A percentile compares a stretch with the other conserved stretches of the same genome.
Conservation (phyloP, 1,140 invertebrate genomes). For the Polypedilum vanderplanki region DNA sequence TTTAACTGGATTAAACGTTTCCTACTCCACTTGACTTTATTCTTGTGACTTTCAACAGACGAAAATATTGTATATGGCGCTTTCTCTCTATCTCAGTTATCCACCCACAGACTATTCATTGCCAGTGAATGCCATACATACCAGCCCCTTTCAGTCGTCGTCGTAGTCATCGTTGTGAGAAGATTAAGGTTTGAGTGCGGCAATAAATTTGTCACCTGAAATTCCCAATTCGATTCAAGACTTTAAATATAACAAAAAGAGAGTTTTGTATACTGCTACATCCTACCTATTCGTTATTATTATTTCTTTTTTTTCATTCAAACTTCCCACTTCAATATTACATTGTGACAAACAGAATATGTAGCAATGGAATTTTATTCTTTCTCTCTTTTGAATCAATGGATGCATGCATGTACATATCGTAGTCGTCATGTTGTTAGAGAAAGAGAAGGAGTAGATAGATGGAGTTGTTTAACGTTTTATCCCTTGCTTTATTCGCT, state of each 20-base stretch:
- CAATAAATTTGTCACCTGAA: slow-evolving; percentile 18
- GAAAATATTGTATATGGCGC: neutral
- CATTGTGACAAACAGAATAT: slow-evolving; percentile 13
- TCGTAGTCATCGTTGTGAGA: neutral
- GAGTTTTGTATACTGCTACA: neutral
- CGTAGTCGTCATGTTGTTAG: neutral
- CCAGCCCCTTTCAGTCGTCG: neutral
- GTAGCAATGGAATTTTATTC: neutral
- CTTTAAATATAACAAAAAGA: no score
- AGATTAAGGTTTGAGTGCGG: slow-evolving; percentile 10
- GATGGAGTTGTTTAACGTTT: neutral
- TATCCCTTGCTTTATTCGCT: neutral
- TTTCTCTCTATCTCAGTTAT: no score
- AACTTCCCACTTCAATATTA: slow-evolving; percentile 10
- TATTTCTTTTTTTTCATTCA: neutral
- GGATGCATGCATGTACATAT: no score
- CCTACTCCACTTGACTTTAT: neutral
- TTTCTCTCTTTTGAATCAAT: no score
- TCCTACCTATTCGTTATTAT: neutral
- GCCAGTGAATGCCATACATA: neutral
- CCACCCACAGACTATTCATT: no score
- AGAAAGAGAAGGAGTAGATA: neutral
- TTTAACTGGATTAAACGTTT: slow-evolving; percentile 9
- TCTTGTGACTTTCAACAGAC: slow-evolving; percentile 16
- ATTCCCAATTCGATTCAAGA: neutral